phyloP scores from a whole-genome alignment of 2,888 invertebrate genomes.

The Diaperis boleti region DNA sequence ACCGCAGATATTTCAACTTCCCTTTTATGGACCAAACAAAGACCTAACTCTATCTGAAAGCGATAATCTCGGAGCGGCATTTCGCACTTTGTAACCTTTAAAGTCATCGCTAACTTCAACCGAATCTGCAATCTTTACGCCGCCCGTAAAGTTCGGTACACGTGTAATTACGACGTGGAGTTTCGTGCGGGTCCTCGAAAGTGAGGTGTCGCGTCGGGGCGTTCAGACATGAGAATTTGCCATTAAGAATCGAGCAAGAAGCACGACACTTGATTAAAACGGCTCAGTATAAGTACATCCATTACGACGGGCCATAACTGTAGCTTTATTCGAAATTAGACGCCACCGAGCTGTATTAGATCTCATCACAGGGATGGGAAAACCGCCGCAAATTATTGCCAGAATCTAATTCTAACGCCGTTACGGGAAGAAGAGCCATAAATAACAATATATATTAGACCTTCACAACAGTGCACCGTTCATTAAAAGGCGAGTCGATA shows the following conservation, averaged over 20 bases:
- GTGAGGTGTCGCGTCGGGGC: constrained; percentile 45
- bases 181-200: constrained; percentile 39
- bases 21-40: no score
- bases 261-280: constrained; percentile 62
- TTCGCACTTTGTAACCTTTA: not conserved
- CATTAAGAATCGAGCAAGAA: constrained; percentile 60
- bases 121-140: not conserved
- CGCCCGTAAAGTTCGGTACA: constrained; percentile 33
- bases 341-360: constrained; percentile 53
- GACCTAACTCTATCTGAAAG: not conserved
- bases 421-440: constrained; percentile 34
- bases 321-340: constrained; percentile 60
- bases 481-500: constrained; percentile 21
- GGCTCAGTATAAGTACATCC: constrained; percentile 58
- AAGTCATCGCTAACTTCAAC: not conserved
- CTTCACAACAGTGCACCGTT: constrained; percentile 24
- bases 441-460: constrained; percentile 35
- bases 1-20: no score
- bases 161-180: constrained; percentile 41
- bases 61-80: not conserved
- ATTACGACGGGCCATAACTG: constrained; percentile 58
- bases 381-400: constrained; percentile 42
- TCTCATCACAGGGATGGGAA: constrained; percentile 49
- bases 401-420: constrained; percentile 43
- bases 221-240: constrained; percentile 60